Conservation (phyloP, 2,797 vertebrate genomes). For the Eulemur rubriventer region DNA sequence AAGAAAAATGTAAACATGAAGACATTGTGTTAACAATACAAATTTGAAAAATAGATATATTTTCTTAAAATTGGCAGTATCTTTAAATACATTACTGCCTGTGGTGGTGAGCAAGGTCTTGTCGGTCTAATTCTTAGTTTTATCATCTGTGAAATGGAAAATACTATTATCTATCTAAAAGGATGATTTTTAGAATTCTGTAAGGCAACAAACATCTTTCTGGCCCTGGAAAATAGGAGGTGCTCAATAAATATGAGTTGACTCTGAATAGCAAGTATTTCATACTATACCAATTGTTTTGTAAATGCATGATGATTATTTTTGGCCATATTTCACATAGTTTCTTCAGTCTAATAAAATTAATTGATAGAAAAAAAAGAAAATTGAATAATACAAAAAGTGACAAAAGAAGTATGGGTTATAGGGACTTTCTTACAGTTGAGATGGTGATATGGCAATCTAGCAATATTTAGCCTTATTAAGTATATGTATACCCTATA, state of each 20-base stretch:
- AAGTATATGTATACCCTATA: background rate
- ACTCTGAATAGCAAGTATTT: background rate
- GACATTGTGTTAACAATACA: background rate
- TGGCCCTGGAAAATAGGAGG: background rate
- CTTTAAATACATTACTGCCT: too few species aligned
- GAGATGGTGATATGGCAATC: background rate
- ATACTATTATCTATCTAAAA: background rate
- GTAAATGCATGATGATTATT: background rate
- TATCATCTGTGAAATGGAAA: background rate
- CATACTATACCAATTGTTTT: slow-evolving; percentile 9
- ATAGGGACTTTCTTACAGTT: too few species aligned
- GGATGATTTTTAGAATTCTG: background rate
- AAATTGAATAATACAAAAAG: background rate
- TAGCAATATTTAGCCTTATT: too few species aligned
- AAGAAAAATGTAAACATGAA: background rate
- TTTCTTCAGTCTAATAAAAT: too few species aligned
- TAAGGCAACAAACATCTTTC: background rate
- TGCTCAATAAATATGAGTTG: slow-evolving; percentile 44
- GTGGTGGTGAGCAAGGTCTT: background rate
- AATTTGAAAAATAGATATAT: too few species aligned
- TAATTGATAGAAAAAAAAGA: too few species aligned
- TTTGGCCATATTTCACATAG: background rate
- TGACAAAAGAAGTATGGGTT: background rate
- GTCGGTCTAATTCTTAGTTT: background rate
- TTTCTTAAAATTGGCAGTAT: too few species aligned